These are phyloP conservation scores for Atta texana DNA, from an alignment of 1,140 invertebrate genomes.

Conservation along the genomic window DNA sequence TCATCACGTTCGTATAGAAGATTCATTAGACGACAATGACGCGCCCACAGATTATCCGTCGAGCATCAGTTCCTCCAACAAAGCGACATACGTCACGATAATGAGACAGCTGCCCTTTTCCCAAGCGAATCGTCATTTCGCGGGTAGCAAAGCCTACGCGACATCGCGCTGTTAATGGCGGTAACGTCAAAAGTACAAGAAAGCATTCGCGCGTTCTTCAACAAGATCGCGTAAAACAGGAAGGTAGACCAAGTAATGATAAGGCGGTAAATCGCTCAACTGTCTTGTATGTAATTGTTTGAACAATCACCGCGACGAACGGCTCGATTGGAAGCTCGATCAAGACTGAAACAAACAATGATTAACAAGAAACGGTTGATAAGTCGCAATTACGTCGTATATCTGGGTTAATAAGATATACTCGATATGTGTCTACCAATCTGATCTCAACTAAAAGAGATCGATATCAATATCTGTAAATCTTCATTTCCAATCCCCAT, in stretches of 20 bases:
- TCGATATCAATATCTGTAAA: not conserved
- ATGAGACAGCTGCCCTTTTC: constrained; percentile 79
- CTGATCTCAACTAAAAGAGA: not conserved
- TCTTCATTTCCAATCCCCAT: not conserved
- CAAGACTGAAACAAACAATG: not conserved
- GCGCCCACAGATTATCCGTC: constrained; percentile 18
- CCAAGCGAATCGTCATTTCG: constrained; percentile 76
- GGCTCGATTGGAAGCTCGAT: constrained; percentile 35
- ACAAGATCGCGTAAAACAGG: constrained; percentile 14
- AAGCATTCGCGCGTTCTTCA: not conserved
- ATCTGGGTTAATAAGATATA: constrained; percentile 19
- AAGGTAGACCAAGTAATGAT: constrained; percentile 41
- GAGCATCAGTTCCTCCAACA: constrained; percentile 53
- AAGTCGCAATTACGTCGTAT: not conserved
- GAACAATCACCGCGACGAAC: constrained; percentile 3
- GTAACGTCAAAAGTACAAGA: constrained; percentile 43
- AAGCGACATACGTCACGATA: constrained; percentile 58
- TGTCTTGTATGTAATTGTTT: constrained; percentile 30
- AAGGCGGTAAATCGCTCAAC: constrained; percentile 43
- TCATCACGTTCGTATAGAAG: constrained; percentile 27
- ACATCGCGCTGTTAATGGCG: constrained; percentile 63
- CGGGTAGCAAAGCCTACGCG: constrained; percentile 73
- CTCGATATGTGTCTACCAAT: not conserved
- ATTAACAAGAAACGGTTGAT: constrained; percentile 24
- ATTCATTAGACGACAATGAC: constrained; percentile 32